Evolutionary conservation across 2,113 vertebrate species (phyloP), one percentile per base, ranked within the genome.

Genomic region (Pterocles orientalis): DNA sequence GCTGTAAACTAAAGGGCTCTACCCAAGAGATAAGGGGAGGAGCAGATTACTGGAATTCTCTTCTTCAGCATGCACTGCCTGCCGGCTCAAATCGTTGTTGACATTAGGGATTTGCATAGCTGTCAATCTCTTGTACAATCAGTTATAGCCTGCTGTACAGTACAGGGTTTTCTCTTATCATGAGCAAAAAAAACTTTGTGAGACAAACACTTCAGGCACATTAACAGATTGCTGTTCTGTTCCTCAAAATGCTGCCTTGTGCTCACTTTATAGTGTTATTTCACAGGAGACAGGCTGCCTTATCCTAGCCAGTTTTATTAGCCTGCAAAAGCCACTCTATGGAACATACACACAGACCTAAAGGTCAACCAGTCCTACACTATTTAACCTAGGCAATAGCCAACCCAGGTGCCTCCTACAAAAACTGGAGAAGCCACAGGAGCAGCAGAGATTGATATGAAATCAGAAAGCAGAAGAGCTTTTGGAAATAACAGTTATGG

Each of bases 11-110:
- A 79, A 93, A 93, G 50, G 53, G 69, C 85, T 95, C 73, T 95
- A 88, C 58, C n/a, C 82, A 77, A 56, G 79, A 97, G 94, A 97
- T 92, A 97, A 94, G 68, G 43, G n/a, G 73, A 97, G 60, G 33
- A 90, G 56, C 41, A 91, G 89, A 96, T 91, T 69, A 94, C 33
- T 86, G 81, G 60, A 94, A 94, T 92, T 93, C 94, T 92, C 85
- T 71, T 92, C 94, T 82, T 88, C 92, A 86, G 75, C 72, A 85
- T 41, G 84, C 56, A 39, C 54, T 77, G 72, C 57, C 82, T 61
- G 43, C 56, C 88, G 75, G 82, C 65, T 81, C 48, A 95, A 88
- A 91, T 65, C 1, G 6, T 8, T 89, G 91, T 88, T 94, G 90
- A 94, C 85, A 79, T 56, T 31, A 91, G 77, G 66, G 86, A 94